Conservation (phyloP, 2,113 vertebrate species). For the Larimichthys crocea region DNA sequence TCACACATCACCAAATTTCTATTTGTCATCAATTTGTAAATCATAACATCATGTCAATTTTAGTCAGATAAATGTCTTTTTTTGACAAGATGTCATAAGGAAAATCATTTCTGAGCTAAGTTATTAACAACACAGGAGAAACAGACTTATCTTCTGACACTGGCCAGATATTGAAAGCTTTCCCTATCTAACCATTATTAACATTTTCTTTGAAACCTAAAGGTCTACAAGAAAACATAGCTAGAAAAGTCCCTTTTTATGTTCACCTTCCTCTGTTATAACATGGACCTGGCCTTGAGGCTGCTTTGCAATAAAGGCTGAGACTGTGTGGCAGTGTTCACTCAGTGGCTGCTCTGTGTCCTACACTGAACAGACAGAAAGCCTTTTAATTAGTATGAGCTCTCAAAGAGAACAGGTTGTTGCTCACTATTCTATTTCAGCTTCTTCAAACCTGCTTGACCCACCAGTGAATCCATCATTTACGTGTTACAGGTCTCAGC, state of each 20-base stretch:
- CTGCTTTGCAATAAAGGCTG: constrained; percentile 12
- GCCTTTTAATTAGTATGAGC: constrained; percentile 34
- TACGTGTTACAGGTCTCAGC: no score
- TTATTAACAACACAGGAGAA: no score
- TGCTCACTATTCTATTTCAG: not conserved
- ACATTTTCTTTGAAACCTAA: constrained; percentile 22
- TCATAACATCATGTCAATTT: no score
- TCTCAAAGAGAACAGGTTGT: constrained; percentile 16
- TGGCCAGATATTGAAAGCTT: not conserved
- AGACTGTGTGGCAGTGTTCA: constrained; percentile 10
- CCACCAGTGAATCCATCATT: not conserved
- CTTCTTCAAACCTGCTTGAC: not conserved
- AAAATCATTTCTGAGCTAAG: no score
- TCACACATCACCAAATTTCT: no score
- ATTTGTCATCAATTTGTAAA: no score
- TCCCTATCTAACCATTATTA: not conserved
- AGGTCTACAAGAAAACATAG: not conserved
- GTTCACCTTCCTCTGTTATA: not conserved
- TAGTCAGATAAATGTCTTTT: no score
- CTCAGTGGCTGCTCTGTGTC: constrained; percentile 9
- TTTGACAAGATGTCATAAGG: no score
- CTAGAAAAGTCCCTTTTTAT: constrained; percentile 3
- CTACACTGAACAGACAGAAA: constrained; percentile 22
- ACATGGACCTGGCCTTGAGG: constrained; percentile 14
- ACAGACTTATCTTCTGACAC: no score